phyloP scores from a whole-genome alignment of 2,113 vertebrate genomes.

The Rhea americana region DNA sequence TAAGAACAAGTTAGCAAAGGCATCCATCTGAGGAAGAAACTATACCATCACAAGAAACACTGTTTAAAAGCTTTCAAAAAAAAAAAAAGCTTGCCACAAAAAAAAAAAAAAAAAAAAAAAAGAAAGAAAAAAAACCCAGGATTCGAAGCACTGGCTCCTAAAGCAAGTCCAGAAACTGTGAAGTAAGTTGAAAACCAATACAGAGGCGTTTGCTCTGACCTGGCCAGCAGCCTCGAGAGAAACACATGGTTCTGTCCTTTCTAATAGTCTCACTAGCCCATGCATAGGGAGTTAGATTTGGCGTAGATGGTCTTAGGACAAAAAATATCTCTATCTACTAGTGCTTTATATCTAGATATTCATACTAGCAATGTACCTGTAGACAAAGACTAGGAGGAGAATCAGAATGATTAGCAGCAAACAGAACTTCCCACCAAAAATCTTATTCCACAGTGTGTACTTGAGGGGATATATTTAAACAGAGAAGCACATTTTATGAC shows the following conservation, averaged over 20 bases:
- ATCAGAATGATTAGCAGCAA: background rate
- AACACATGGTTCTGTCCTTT: background rate
- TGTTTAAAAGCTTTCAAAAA: background rate
- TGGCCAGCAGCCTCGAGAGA: background rate
- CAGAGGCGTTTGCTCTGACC: background rate
- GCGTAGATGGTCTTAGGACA: background rate
- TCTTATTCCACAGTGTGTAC: background rate
- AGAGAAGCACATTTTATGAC: background rate
- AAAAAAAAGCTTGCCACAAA: fast-evolving
- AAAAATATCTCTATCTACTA: background rate
- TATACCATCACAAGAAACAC: background rate
- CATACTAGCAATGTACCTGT: fast-evolving
- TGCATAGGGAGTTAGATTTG: background rate
- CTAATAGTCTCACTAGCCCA: background rate
- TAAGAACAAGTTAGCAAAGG: background rate
- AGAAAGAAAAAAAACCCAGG: background rate
- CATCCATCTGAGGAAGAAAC: background rate
- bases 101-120: too few relatives aligned
- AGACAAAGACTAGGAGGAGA: background rate
- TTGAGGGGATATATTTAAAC: background rate
- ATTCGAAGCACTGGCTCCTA: background rate
- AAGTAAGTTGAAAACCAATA: background rate
- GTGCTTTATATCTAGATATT: background rate
- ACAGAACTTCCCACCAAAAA: background rate
- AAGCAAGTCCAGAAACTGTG: background rate